Percentiles rank a stretch among this genome's conserved stretches.
Evolutionary conservation across 2,797 vertebrate genomes (phyloP).

Genomic region (Schizothorax lantsangensis): DNA sequence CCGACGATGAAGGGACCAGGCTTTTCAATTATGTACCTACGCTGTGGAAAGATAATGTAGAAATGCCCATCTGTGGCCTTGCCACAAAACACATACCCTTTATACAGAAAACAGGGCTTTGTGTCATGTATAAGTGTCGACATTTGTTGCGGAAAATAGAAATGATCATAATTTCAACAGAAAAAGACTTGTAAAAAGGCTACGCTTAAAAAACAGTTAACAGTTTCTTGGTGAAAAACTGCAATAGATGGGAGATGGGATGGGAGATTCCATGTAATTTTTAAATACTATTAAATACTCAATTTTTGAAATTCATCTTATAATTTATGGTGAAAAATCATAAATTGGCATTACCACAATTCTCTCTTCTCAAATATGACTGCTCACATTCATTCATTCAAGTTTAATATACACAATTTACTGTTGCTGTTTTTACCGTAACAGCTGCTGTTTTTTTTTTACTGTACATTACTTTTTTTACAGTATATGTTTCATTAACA

Average conservation of each 20-base stretch:
- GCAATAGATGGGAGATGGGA: too few species aligned
- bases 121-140: background rate
- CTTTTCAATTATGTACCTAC: constrained; percentile 44
- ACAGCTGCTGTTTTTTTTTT: background rate
- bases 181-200: too few species aligned
- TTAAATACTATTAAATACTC: background rate
- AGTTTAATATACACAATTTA: too few species aligned
- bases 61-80: constrained; percentile 45
- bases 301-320: background rate
- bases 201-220: too few species aligned
- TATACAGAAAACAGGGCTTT: background rate
- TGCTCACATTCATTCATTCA: background rate
- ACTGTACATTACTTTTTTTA: background rate
- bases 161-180: background rate
- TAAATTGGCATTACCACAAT: background rate
- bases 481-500: background rate
- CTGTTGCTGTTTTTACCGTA: too few species aligned
- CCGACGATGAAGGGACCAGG: constrained; percentile 38
- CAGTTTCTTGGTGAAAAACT: too few species aligned
- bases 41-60: constrained; percentile 40
- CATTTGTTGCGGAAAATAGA: background rate
- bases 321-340: background rate
- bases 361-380: background rate
- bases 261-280: too few species aligned
- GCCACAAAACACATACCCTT: constrained; percentile 6